phyloP scores from a whole-genome alignment of 2,113 vertebrate genomes.

The Vulpes ferrilata region DNA sequence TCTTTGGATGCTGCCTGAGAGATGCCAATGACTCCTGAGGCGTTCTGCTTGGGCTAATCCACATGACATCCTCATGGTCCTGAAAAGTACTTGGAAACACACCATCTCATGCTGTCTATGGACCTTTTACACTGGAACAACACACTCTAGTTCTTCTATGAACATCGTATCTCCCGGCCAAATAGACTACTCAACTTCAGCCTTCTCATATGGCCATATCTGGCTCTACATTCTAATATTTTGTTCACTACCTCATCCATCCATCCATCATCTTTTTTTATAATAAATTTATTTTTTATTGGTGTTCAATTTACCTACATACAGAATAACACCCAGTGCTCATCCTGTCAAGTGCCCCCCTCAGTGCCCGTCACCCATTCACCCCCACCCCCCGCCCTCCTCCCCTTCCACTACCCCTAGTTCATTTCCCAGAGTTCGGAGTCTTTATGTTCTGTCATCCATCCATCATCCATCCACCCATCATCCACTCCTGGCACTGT shows the following conservation, averaged over 20 bases:
- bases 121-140: neutral
- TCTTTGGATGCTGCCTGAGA: neutral
- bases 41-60: neutral
- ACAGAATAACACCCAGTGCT: too few relatives aligned
- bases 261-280: too few relatives aligned
- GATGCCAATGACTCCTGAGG: neutral
- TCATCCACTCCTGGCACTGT: neutral
- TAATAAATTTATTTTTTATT: too few relatives aligned
- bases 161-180: neutral
- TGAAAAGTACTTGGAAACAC: neutral
- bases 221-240: neutral
- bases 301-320: too few relatives aligned
- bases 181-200: neutral
- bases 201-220: neutral
- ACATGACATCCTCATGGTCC: neutral
- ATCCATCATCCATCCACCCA: neutral
- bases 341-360: too few relatives aligned
- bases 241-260: neutral
- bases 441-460: too few relatives aligned
- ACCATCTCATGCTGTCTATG: neutral
- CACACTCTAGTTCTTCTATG: neutral
- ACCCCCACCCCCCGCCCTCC: too few relatives aligned
- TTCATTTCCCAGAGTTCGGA: too few relatives aligned
- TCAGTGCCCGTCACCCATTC: too few relatives aligned
- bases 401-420: too few relatives aligned